A percentile compares a stretch with the other conserved stretches of the same genome.
Conservation (phyloP, 2,888 invertebrate species). For the Hydraecia micacea region DNA sequence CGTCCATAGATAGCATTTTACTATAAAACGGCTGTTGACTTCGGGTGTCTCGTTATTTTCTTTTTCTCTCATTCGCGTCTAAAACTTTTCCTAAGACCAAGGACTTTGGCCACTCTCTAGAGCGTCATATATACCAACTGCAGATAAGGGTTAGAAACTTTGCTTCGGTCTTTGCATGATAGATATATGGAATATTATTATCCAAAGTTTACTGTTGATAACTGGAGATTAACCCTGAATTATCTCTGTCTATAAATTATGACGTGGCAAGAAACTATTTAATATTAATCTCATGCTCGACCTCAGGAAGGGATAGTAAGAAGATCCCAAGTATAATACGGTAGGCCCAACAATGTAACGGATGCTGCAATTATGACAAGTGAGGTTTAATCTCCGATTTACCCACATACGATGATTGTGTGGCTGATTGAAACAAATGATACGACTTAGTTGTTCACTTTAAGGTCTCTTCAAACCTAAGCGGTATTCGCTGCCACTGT, state of each 20-base stretch:
- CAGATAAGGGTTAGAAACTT: constrained; percentile 18
- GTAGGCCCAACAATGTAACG: constrained; percentile 40
- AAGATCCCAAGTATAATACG: constrained; percentile 14
- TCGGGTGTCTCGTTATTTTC: constrained; percentile 46
- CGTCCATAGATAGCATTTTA: constrained; percentile 68
- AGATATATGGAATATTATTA: constrained; percentile 6
- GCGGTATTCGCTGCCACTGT: too few species aligned
- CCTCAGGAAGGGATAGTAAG: constrained; percentile 5
- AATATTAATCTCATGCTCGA: constrained; percentile 6
- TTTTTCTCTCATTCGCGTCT: constrained; percentile 38
- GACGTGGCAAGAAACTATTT: constrained; percentile 6
- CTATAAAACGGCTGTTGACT: constrained; percentile 70
- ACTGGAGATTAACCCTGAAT: constrained; percentile 9
- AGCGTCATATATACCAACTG: constrained; percentile 10
- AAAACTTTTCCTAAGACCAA: constrained; percentile 33
- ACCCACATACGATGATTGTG: constrained; percentile 37
- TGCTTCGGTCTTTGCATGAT: constrained; percentile 8
- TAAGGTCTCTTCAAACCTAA: too few species aligned
- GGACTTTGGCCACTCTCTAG: constrained; percentile 18
- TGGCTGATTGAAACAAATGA: constrained; percentile 57
- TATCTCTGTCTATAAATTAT: constrained; percentile 17
- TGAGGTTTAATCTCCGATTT: constrained; percentile 44
- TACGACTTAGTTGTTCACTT: too few species aligned
- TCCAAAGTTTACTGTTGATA: constrained; percentile 19
- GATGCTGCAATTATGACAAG: constrained; percentile 59